Evolutionary conservation across 2,113 vertebrate species (phyloP), one percentile per base, ranked within the genome.

Genomic region (Pelmatolapia mariae): DNA sequence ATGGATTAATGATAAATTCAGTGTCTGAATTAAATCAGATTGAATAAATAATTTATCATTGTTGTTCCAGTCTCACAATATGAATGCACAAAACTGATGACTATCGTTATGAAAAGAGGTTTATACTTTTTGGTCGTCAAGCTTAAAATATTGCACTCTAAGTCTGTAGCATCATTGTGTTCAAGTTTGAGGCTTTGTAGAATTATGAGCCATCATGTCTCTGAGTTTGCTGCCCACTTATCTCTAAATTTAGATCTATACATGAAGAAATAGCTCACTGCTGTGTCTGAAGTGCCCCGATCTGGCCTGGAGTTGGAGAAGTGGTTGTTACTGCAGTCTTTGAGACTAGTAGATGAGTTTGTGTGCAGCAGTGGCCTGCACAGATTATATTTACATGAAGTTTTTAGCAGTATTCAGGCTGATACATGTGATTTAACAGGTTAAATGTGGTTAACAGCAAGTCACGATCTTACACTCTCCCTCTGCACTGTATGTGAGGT

Each of bases 171-270:
- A 31, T 87, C 68, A 57, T 10, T 22, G 54, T 53, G 22, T 53
- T 50, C 29, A 61, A 61, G 45, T 81, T 52, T 80, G 53, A 68
- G 11, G 76, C 50, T 52, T 81, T 82, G 81, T 59, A 63, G 6
- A 82, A 79, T 26, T 85, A 52, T 79, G 22, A 85, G 71, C 29
- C 19, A 15, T 36, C 19, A 6, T 43, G 36, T 47, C 13, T 68
- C 54, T 54, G 31, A 71, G 76, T 92, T 83, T 86, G n/a, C 68
- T 79, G 52, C 86, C 88, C 85, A 91, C 90, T 83, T 82, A 9
- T 83, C 50, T 89, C 85, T 90, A 90, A 88, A 91, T 86, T 87
- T 90, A 92, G 85, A 81, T 54, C 19, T 7, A 52, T 24, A 83
- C 11, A 87, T 89, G 6, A 81, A 29, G 59, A 88, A 57, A 71